These are phyloP conservation scores for Oreochromis mossambicus DNA, from an alignment of 2,797 vertebrate species.

Conservation along the genomic window DNA sequence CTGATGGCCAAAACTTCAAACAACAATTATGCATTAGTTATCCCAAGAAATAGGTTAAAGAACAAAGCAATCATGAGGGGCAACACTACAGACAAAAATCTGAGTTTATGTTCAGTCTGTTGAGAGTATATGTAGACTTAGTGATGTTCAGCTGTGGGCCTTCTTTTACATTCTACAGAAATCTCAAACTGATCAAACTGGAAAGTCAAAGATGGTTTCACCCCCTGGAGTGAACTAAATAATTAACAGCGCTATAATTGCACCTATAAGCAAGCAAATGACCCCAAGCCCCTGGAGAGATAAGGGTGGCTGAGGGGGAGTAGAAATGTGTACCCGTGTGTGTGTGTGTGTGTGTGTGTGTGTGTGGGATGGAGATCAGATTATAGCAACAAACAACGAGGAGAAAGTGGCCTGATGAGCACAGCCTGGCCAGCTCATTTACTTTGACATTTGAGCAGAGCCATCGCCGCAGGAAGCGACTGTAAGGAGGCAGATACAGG, in stretches of 20 bases:
- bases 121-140: background rate
- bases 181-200: slow-evolving; percentile 58
- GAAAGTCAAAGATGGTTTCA: slow-evolving; percentile 40
- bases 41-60: background rate
- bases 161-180: slow-evolving; percentile 19
- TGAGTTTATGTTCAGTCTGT: background rate
- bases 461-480: slow-evolving; percentile 40
- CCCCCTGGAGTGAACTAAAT: slow-evolving; percentile 67
- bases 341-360: background rate
- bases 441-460: slow-evolving; percentile 64
- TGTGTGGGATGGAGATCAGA: background rate
- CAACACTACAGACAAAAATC: background rate
- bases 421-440: slow-evolving; percentile 60
- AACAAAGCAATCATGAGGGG: background rate
- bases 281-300: slow-evolving; percentile 47
- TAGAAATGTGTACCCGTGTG: background rate
- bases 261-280: slow-evolving; percentile 70
- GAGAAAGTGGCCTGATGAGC: slow-evolving; percentile 41
- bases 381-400: slow-evolving; percentile 24
- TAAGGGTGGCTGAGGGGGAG: background rate
- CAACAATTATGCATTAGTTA: background rate
- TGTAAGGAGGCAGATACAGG: slow-evolving; percentile 38
- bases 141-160: slow-evolving; percentile 16
- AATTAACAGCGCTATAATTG: slow-evolving; percentile 79
- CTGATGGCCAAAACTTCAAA: background rate